Conservation (phyloP, 2,113 vertebrate species). For the Epinephelus fuscoguttatus region DNA sequence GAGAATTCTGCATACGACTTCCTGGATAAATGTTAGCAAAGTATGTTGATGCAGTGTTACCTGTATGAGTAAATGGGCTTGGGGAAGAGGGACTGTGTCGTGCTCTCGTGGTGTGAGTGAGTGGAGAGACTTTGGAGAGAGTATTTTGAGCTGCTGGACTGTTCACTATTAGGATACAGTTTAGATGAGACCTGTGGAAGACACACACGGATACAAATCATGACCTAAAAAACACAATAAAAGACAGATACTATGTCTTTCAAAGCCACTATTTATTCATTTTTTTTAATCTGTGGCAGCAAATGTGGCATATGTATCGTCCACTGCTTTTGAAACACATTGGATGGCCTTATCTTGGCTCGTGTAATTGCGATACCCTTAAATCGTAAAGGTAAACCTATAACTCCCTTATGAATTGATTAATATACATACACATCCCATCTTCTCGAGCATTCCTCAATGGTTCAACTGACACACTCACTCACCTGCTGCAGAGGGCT, state of each 20-base stretch:
- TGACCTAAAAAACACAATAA: background rate
- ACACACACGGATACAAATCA: constrained; percentile 11
- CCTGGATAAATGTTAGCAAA: background rate
- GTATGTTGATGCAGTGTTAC: constrained; percentile 73
- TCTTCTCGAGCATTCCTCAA: background rate
- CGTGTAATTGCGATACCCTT: background rate
- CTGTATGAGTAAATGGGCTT: constrained; percentile 99
- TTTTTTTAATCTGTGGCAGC: background rate
- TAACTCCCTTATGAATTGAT: background rate
- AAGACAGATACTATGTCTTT: background rate
- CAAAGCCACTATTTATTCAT: background rate
- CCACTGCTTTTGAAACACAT: background rate
- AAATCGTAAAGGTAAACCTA: background rate
- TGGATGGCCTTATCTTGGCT: background rate
- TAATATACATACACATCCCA: background rate
- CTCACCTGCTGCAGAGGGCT: constrained; percentile 72
- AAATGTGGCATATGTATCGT: background rate
- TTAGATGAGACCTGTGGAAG: constrained; percentile 85
- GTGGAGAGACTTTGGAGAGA: constrained; percentile 88
- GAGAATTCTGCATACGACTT: background rate
- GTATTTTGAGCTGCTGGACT: constrained; percentile 85
- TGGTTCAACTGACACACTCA: background rate
- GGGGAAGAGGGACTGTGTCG: constrained; percentile 89
- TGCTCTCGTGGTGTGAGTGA: constrained; percentile 81
- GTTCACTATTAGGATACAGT: constrained; percentile 84